phyloP scores from a whole-genome alignment of 2,113 vertebrate species.

The Struthidea cinerea region DNA sequence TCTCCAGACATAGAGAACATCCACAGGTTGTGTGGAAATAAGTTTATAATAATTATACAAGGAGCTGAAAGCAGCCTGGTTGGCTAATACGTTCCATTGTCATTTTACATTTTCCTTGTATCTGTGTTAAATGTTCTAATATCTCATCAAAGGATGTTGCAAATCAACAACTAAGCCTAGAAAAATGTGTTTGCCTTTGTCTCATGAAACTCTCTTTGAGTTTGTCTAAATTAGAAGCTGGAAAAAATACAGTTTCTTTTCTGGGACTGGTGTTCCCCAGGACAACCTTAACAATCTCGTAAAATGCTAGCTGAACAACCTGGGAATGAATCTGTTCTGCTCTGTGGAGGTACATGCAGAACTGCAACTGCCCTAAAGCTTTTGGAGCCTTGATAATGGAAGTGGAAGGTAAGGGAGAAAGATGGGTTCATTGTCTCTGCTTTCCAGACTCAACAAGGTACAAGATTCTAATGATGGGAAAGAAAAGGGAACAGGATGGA shows the following conservation, averaged over 20 bases:
- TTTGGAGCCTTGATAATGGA: not conserved
- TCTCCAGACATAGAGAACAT: slow-evolving; percentile 10
- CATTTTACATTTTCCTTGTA: not conserved
- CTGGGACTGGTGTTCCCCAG: not conserved
- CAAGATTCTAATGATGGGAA: not conserved
- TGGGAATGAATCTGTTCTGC: not conserved
- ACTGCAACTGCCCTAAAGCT: not conserved
- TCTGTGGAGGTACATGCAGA: not conserved
- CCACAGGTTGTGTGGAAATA: not conserved
- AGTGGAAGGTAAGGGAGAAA: not conserved
- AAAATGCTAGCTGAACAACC: not conserved
- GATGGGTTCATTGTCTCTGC: not conserved
- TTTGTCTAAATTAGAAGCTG: not conserved
- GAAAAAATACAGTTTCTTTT: not conserved
- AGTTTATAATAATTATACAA: slow-evolving; percentile 4
- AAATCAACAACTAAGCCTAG: not conserved
- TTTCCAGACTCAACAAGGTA: not conserved
- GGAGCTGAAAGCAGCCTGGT: not conserved
- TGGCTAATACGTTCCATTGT: not conserved
- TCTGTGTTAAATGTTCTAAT: not conserved
- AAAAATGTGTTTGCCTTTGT: not conserved
- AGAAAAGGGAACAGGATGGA: slow-evolving; percentile 13
- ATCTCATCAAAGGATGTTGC: not conserved
- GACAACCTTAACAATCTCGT: not conserved
- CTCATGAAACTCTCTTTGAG: not conserved